Conservation (phyloP, 1,140 invertebrate species). For the Papilio aristodemus region DNA sequence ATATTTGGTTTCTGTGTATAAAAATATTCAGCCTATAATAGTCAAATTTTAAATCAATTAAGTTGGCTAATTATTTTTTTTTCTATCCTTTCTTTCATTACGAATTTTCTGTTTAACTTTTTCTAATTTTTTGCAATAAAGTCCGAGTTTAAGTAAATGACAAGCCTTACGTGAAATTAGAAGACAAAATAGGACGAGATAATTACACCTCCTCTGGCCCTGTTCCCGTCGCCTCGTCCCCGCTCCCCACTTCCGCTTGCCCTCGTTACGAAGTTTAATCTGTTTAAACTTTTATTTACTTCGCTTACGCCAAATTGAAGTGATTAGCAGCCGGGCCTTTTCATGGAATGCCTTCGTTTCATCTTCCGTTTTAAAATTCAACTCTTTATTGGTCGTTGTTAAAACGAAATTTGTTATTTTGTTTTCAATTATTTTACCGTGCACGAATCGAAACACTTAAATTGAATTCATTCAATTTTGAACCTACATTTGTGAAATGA, state of each 20-base stretch:
- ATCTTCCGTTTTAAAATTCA: constrained; percentile 27
- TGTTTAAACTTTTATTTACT: constrained; percentile 78
- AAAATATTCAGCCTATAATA: no score
- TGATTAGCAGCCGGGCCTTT: constrained; percentile 54
- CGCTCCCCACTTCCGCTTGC: constrained; percentile 39
- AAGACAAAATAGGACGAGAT: constrained; percentile 75
- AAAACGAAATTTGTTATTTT: constrained; percentile 18
- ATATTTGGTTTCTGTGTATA: no score
- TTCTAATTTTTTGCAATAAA: constrained; percentile 8
- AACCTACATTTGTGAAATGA: constrained; percentile 20
- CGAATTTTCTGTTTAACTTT: background rate
- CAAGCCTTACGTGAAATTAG: constrained; percentile 69
- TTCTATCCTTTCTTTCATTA: no score
- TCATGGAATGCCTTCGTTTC: constrained; percentile 26
- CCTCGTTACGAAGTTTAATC: constrained; percentile 73
- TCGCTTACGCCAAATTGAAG: constrained; percentile 58
- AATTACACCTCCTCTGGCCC: constrained; percentile 53
- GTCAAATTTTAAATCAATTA: no score
- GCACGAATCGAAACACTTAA: constrained; percentile 1
- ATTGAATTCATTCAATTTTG: background rate
- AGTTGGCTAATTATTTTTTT: background rate
- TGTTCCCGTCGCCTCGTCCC: constrained; percentile 26
- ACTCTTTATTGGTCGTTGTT: constrained; percentile 25
- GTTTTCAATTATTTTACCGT: constrained; percentile 13
- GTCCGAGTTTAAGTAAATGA: constrained; percentile 38